A percentile compares a stretch with the other conserved stretches of the same genome.
phyloP scores from a whole-genome alignment of 2,113 vertebrate species.

The Myxocyprinus asiaticus region DNA sequence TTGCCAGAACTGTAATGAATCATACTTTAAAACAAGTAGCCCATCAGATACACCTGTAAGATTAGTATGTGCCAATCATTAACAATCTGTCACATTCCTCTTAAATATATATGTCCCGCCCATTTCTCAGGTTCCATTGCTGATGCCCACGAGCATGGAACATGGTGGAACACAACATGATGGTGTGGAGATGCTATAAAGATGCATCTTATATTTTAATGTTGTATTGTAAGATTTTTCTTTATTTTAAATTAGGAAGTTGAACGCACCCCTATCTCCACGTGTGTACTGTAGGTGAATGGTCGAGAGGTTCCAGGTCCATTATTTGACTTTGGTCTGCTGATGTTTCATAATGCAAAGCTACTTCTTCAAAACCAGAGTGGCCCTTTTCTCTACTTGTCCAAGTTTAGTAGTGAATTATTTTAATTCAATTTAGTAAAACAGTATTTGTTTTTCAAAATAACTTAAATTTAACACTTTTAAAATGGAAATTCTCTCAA shows the following conservation, averaged over 20 bases:
- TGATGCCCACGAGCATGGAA: slow-evolving; percentile 82
- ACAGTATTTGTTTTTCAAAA: too few species aligned
- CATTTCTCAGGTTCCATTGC: slow-evolving; percentile 72
- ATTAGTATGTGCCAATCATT: neutral
- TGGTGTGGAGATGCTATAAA: slow-evolving; percentile 68
- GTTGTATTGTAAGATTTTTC: neutral
- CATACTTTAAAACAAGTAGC: too few species aligned
- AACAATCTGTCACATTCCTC: neutral
- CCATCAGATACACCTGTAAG: too few species aligned
- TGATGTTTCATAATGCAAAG: slow-evolving; percentile 78
- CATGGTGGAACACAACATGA: slow-evolving; percentile 77
- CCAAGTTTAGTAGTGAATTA: slow-evolving; percentile 74
- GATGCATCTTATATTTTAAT: neutral
- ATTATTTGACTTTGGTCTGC: slow-evolving; percentile 79
- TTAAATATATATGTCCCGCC: slow-evolving; percentile 68
- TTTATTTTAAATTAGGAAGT: too few species aligned
- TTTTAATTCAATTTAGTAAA: too few species aligned
- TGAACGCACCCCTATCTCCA: too few species aligned
- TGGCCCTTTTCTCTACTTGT: slow-evolving; percentile 79
- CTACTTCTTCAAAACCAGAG: slow-evolving; percentile 69
- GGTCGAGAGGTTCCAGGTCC: slow-evolving; percentile 77
- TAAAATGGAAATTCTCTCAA: too few species aligned
- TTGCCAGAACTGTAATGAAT: neutral
- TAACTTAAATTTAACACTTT: too few species aligned
- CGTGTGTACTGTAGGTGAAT: slow-evolving; percentile 76